Percentiles rank a stretch among this genome's conserved stretches.
These are phyloP conservation scores for Troides oblongomaculatus DNA, from an alignment of 2,888 invertebrate genomes.

Conservation along the genomic window DNA sequence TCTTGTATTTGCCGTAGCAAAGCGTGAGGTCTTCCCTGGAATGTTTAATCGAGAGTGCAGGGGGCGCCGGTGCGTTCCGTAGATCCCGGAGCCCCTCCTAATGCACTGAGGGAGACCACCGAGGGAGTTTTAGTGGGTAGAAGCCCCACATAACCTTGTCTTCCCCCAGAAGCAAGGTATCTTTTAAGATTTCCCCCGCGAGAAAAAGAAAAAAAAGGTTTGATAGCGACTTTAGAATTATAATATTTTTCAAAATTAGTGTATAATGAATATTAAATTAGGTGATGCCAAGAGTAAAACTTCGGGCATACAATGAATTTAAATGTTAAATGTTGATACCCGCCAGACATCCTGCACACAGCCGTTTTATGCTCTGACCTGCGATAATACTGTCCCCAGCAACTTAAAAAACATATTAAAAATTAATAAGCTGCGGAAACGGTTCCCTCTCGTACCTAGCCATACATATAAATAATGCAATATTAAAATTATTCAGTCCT, in stretches of 20 bases:
- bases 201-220: no score
- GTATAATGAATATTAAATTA: background rate
- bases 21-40: no score
- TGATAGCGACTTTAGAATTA: background rate
- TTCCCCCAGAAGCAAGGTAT: no score
- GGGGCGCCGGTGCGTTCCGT: no score
- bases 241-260: background rate
- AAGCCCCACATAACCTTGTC: no score
- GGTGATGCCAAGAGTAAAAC: background rate
- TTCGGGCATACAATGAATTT: constrained; percentile 6
- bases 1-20: no score
- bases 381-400: constrained; percentile 10
- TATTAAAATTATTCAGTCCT: background rate
- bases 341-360: constrained; percentile 13
- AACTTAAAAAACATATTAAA: constrained; percentile 12
- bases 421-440: constrained; percentile 5
- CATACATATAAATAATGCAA: background rate
- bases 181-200: no score
- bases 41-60: no score
- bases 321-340: constrained; percentile 4
- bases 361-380: constrained; percentile 1
- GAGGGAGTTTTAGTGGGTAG: no score
- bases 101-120: no score
- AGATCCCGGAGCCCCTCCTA: no score
- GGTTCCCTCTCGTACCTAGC: background rate